A percentile compares a stretch with the other conserved stretches of the same genome.
Conservation (phyloP, 2,797 vertebrate genomes). For the Chrysocyon brachyurus region DNA sequence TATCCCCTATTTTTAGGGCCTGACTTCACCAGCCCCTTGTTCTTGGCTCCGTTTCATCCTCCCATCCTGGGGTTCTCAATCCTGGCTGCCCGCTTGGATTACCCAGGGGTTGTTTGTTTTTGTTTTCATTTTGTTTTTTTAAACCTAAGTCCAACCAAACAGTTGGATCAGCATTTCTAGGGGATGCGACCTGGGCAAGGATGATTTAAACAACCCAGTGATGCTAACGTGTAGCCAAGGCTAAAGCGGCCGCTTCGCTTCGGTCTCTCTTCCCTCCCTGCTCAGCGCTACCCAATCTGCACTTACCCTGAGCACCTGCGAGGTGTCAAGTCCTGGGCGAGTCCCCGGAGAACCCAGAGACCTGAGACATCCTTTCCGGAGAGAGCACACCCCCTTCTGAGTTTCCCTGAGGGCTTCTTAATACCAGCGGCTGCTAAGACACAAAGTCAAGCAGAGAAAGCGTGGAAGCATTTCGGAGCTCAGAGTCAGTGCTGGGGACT, state of each 20-base stretch:
- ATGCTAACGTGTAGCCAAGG: neutral
- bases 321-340: neutral
- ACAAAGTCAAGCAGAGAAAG: neutral
- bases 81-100: neutral
- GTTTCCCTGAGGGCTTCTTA: neutral
- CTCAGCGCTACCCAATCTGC: neutral
- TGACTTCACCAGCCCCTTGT: neutral
- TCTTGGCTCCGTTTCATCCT: neutral
- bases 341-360: neutral
- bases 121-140: neutral
- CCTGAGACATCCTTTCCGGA: neutral
- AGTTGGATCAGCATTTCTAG: neutral
- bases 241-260: fast-evolving
- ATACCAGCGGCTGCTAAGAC: neutral
- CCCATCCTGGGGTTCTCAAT: neutral
- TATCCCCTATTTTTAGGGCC: neutral
- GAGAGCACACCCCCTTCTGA: neutral
- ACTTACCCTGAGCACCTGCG: neutral
- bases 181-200: neutral
- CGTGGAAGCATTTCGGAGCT: neutral
- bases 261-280: neutral
- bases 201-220: neutral
- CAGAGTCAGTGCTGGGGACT: neutral
- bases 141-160: neutral
- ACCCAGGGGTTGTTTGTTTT: neutral